Evolutionary conservation across 53 echinoderm and acorn worm genomes (phyloP), one percentile per base, ranked within the genome.

Genomic region (Hippasteria phrygiana): DNA sequence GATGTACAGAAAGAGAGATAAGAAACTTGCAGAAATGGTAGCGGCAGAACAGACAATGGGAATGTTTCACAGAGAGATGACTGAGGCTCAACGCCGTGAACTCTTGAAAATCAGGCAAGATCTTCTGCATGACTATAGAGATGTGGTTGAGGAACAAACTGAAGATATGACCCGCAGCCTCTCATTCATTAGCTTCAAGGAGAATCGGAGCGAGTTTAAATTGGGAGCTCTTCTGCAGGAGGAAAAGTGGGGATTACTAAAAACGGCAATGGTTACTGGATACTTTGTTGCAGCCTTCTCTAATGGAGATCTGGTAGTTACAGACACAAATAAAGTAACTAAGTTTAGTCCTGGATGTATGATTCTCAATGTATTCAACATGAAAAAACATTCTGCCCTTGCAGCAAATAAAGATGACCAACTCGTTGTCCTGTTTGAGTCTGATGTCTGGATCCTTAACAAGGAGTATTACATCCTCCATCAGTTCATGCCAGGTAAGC

Each of bases 171-270:
- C 12, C 16, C 64, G 18, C 5, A 17, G 65, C 0, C 47, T 81
- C 3, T 81, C 81, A 0, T 81, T 81, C 66, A 29, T 66, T 28
- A 18, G 64, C 26, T 81, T 81, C 20, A 65, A 29, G 16, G 81
- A 64, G 32, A 81, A 20, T 43, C 40, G 18, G 40, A 20, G 4
- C 1, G 47, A 33, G 0, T 1, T 2, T 46, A 13, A 32, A 9
- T 17, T 81, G 5, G 81, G 81, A 13, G 27, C 16, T 12, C 81
- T 81, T 3, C 45, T 81, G 31, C 46, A 2, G 5, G 27, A 2
- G 45, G 81, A 81, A 81, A 64, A 37, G 3, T 81, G 81, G 81
- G 34, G 1, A 17, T 3, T 18, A 43, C 0, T 17, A 17, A 8
- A 28, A 4, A 63, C 2, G 0, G 22, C 81, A 31, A 27, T 4